Evolutionary conservation across 1,140 invertebrate genomes (phyloP), one percentile per base, ranked within the genome.

Genomic region (Anthonomus grandis): DNA sequence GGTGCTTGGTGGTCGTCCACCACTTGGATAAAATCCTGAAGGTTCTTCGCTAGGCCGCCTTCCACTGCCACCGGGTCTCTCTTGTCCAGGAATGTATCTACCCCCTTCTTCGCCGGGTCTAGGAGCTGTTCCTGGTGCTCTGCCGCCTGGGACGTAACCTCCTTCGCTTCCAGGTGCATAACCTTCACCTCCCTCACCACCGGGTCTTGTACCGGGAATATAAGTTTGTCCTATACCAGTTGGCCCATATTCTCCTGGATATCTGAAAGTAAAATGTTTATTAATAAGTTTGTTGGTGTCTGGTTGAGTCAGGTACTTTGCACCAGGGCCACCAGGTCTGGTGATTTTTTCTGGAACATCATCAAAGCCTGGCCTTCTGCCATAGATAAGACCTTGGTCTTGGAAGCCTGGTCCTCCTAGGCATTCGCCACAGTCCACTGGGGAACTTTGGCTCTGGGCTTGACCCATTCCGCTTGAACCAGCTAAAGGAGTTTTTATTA

Each of bases 381-480:
- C 41, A 41, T 46, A 62, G 18, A 59, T 54, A 13, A 59, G 21
- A 6, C 13, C 31, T 53, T 60, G 60, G 17, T 65, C 53, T 51
- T 62, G 59, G 37, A 22, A 31, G 8, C 45, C 24, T 12, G 13
- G 39, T 36, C 48, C 47, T 9, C 60, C 60, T 22, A 56, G 64
- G 57, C 71, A 72, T 17, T 68, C 69, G 8, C 61, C 67, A 22
- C 71, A 73, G 58, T 62, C 67, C 12, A 70, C 39, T 24, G 69
- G 62, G 47, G 53, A 54, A 52, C 66, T 71, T 68, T 85, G 83
- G 76, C 88, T 90, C 75, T 91, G 88, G 1, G 87, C 86, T 77
- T 89, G 86, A 2, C 86, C 87, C 85, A 90, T 89, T 51, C 87
- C 87, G 68, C 81, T 85, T 21, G 58, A 66, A 18, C 70, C 70